A percentile compares a stretch with the other conserved stretches of the same genome.
Conservation (phyloP, 2,797 vertebrate genomes). For the Eupleurogrammus muticus region DNA sequence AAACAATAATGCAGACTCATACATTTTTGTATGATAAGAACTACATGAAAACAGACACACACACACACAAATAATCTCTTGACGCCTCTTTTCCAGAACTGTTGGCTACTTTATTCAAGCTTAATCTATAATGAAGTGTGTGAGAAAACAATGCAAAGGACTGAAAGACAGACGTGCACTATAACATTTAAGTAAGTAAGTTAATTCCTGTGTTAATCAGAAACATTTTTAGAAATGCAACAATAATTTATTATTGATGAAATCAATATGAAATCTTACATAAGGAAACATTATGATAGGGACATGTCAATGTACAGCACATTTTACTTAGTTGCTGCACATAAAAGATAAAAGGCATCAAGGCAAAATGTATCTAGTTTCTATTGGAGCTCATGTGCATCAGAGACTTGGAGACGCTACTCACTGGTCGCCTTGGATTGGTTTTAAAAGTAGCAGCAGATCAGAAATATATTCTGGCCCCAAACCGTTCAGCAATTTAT, state of each 20-base stretch:
- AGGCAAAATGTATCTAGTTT: too few species aligned
- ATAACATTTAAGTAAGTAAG: conserved; percentile 2
- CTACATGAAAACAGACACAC: conserved; percentile 48
- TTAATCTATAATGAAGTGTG: conserved; percentile 46
- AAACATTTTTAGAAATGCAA: not conserved
- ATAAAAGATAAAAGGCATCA: too few species aligned
- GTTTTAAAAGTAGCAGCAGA: too few species aligned
- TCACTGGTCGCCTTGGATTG: too few species aligned
- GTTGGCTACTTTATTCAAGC: conserved; percentile 51
- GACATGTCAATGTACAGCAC: too few species aligned
- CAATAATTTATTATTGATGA: conserved; percentile 10
- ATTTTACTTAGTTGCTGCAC: too few species aligned
- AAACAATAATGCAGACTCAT: conserved; percentile 16
- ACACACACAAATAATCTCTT: too few species aligned
- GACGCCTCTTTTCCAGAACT: conserved; percentile 66
- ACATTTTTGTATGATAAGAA: conserved; percentile 47
- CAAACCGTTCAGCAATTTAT: too few species aligned
- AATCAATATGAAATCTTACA: conserved; percentile 11
- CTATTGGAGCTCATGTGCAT: too few species aligned
- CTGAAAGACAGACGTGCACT: conserved; percentile 18
- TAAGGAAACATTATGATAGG: conserved; percentile 17
- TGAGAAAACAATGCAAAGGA: conserved; percentile 20
- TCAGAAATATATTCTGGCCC: too few species aligned
- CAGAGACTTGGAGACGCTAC: too few species aligned
- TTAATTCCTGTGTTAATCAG: not conserved